Evolutionary conservation across 2,113 vertebrate species (phyloP), one percentile per base, ranked within the genome.

Genomic region (Notechis scutatus): DNA sequence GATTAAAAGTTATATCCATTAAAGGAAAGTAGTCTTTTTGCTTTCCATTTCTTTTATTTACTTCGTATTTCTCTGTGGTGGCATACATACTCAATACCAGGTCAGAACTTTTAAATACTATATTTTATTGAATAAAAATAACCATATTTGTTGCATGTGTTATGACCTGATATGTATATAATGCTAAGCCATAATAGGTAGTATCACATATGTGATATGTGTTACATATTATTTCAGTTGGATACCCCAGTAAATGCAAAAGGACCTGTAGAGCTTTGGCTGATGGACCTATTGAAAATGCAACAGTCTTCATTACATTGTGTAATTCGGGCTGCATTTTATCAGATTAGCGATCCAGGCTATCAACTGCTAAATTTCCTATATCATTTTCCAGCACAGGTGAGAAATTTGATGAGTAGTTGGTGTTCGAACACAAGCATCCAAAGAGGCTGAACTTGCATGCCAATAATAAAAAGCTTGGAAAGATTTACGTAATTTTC

Each of bases 211-310:
- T 81, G 18, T 81, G 34, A 39, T 81, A 81, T 42, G n/a, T 74
- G 64, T 61, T 61, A 61, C 59, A 5, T 24, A 92, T 87, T 95
- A 95, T 97, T 97, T 94, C 91, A 98, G 98, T 94, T 99, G 95
- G 97, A 98, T 93, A 92, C 3, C 55, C 94, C 98, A 57, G 96
- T 99, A 85, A 94, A 98, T 96, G 98, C 98, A 92, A 98, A 98
- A 96, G 98, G 98, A 91, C 97, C 98, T 7, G 98, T 98, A 54
- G 98, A 99, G 96, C 94, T 98, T 92, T 99, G 98, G 98, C 97
- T 99, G 89, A 94, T 98, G 89, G 94, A 98, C 14, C 95, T 99
- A 93, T 90, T 98, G 93, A 93, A 93, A 94, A 92, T 97, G 92
- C 98, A 98, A 91, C 98, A 98, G 96, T 94, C 91, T 4, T 99